phyloP scores from a whole-genome alignment of 2,113 vertebrate species.

The Sphaerodactylus townsendi region DNA sequence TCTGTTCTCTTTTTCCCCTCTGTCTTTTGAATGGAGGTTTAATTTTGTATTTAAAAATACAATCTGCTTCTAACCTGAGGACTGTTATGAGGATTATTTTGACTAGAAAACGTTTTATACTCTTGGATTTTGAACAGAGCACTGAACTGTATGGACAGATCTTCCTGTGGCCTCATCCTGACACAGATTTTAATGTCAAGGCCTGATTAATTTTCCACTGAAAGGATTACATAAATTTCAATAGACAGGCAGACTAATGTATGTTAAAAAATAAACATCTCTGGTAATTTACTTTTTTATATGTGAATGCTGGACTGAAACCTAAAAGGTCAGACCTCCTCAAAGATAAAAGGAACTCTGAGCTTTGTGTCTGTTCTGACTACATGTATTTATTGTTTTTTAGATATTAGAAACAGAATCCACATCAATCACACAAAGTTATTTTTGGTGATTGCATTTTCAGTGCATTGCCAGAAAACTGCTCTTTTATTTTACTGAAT shows the following conservation, averaged over 20 bases:
- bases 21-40: too few species aligned
- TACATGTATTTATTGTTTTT: background rate
- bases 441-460: constrained; percentile 20
- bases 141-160: background rate
- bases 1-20: too few species aligned
- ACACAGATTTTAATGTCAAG: background rate
- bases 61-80: too few species aligned
- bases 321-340: background rate
- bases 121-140: background rate
- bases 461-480: constrained; percentile 15
- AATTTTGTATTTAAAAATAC: too few species aligned
- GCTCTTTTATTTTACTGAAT: constrained; percentile 30
- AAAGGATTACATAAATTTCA: background rate
- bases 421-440: constrained; percentile 10
- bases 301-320: background rate
- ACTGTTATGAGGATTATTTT: too few species aligned
- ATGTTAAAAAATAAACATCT: background rate
- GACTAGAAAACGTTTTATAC: background rate
- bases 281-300: background rate
- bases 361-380: background rate
- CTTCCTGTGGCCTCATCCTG: background rate
- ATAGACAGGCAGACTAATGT: background rate
- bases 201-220: background rate
- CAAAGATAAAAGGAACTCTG: background rate
- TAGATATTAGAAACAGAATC: background rate